Evolutionary conservation across 2,888 invertebrate species (phyloP).

Genomic region (Priocnemis perturbator): DNA sequence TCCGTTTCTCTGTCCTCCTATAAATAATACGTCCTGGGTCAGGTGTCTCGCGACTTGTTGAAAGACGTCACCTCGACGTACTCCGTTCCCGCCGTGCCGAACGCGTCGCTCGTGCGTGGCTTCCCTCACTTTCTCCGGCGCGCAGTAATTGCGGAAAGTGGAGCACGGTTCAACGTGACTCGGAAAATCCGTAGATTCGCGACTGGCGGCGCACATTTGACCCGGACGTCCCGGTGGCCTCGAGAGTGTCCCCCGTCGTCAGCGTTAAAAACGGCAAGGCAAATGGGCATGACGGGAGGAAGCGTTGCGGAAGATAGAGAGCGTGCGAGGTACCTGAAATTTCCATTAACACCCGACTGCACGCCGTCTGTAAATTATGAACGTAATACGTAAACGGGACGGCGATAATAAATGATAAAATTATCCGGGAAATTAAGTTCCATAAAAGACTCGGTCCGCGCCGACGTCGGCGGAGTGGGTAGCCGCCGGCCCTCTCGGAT

Average conservation of each 20-base stretch:
- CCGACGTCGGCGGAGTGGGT: slow-evolving; percentile 8
- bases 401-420: slow-evolving; percentile 54
- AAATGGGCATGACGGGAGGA: too few species aligned
- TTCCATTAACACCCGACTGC: slow-evolving; percentile 52
- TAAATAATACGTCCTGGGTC: slow-evolving; percentile 36
- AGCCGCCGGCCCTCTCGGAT: slow-evolving; percentile 10
- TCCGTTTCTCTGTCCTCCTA: slow-evolving; percentile 40
- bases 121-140: too few species aligned
- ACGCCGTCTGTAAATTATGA: slow-evolving; percentile 50
- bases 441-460: slow-evolving; percentile 43
- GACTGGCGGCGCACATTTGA: too few species aligned
- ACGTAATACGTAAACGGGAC: slow-evolving; percentile 42
- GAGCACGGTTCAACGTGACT: too few species aligned
- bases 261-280: too few species aligned
- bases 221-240: too few species aligned
- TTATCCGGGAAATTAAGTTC: slow-evolving; percentile 57
- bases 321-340: slow-evolving; percentile 46
- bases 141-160: too few species aligned
- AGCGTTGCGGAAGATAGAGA: not conserved
- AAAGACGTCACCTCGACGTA: too few species aligned
- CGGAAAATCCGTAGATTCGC: too few species aligned
- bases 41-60: slow-evolving; percentile 4
- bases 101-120: too few species aligned
- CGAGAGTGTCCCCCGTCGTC: too few species aligned
- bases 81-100: too few species aligned